A percentile compares a stretch with the other conserved stretches of the same genome.
These are phyloP conservation scores for Calliphora vicina DNA, from an alignment of 1,140 invertebrate genomes.

Conservation along the genomic window DNA sequence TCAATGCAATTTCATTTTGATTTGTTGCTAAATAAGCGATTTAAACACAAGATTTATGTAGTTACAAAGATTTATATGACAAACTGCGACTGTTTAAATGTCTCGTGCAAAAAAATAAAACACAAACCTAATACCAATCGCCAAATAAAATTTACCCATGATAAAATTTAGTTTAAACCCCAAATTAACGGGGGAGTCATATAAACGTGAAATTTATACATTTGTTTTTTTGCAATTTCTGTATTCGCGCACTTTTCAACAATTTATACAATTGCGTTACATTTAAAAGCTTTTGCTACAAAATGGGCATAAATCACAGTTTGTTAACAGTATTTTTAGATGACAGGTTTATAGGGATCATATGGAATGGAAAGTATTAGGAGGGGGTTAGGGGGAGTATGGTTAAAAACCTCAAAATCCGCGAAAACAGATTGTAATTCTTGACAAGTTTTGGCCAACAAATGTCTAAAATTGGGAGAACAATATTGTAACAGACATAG, in stretches of 20 bases:
- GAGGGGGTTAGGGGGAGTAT: not conserved
- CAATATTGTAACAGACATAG: not conserved
- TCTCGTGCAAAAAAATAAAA: not conserved
- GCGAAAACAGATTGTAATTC: slow-evolving; percentile 21
- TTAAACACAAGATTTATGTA: slow-evolving; percentile 24
- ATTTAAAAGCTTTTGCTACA: slow-evolving; percentile 24
- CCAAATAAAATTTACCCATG: no score
- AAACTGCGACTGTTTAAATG: slow-evolving; percentile 15
- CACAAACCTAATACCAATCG: no score
- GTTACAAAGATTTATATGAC: slow-evolving; percentile 31
- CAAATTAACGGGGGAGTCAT: not conserved
- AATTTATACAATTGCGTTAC: slow-evolving; percentile 22
- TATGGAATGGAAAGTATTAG: not conserved
- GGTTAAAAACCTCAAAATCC: slow-evolving; percentile 12
- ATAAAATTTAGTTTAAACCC: not conserved
- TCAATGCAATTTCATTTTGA: slow-evolving; percentile 29
- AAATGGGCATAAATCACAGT: slow-evolving; percentile 7
- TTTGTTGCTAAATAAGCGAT: slow-evolving; percentile 26
- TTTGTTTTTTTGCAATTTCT: no score
- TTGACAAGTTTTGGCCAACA: slow-evolving; percentile 10
- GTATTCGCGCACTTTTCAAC: not conserved
- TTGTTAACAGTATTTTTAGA: slow-evolving; percentile 31
- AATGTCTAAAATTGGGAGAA: not conserved
- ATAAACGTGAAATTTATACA: not conserved
- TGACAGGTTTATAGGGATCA: slow-evolving; percentile 31